Conservation (phyloP, 2,113 vertebrate genomes). For the Campylorhamphus procurvoides region DNA sequence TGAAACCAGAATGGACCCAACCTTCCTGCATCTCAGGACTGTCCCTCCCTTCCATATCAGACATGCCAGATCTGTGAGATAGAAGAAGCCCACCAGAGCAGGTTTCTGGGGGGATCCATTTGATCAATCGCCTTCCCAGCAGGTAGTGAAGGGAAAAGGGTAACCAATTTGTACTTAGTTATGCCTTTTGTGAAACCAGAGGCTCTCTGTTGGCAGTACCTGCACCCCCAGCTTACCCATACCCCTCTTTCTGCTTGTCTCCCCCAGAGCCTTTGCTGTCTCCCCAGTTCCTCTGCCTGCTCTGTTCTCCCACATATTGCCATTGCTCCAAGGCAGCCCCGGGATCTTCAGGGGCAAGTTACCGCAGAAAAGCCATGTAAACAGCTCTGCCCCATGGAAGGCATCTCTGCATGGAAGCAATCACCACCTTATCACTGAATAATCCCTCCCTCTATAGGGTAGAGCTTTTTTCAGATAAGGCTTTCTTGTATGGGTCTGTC, state of each 20-base stretch:
- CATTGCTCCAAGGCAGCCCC: neutral
- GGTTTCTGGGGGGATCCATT: neutral
- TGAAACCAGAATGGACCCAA: neutral
- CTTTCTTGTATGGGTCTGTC: neutral
- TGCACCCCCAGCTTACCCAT: neutral
- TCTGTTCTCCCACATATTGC: neutral
- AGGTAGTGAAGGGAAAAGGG: neutral
- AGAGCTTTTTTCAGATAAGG: neutral
- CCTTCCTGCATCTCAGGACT: neutral
- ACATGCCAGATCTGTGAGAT: neutral
- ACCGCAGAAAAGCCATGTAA: neutral
- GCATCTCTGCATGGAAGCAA: fast-evolving
- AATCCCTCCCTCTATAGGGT: neutral
- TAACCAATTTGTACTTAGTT: neutral
- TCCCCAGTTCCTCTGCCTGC: neutral
- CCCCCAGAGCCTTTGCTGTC: fast-evolving
- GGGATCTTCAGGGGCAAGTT: neutral
- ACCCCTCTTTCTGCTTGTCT: neutral
- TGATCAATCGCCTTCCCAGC: neutral
- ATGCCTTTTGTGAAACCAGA: neutral
- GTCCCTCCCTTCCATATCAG: fast-evolving
- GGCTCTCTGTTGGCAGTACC: neutral
- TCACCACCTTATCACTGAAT: neutral
- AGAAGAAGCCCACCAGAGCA: neutral
- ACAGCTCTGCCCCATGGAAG: neutral